These are phyloP conservation scores for Melanargia galathea DNA, from an alignment of 2,888 invertebrate species.

Conservation along the genomic window DNA sequence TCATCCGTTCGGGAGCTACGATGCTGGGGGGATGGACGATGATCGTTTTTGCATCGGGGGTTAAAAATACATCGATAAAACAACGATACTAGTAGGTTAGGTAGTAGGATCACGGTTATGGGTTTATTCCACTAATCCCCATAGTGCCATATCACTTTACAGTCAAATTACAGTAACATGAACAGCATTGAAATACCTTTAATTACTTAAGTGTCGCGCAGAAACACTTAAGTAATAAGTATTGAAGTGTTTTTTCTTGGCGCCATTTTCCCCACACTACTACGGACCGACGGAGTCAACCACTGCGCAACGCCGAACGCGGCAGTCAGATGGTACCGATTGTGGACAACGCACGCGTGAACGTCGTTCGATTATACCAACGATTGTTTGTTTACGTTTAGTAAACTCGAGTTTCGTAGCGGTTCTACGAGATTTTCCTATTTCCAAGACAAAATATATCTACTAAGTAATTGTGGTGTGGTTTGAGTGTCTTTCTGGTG, in stretches of 20 bases:
- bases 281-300: conserved; percentile 35
- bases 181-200: background rate
- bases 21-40: too few relatives aligned
- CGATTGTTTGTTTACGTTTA: conserved; percentile 3
- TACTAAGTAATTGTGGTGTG: background rate
- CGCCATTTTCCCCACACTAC: conserved; percentile 31
- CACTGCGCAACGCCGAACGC: conserved; percentile 50
- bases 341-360: background rate
- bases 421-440: background rate
- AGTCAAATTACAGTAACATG: background rate
- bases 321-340: background rate
- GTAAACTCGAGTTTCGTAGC: background rate
- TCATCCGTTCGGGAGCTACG: too few relatives aligned
- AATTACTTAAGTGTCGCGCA: background rate
- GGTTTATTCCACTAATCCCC: too few relatives aligned
- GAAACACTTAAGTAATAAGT: background rate
- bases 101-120: too few relatives aligned
- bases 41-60: too few relatives aligned
- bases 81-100: too few relatives aligned
- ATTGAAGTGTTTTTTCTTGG: conserved; percentile 18
- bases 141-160: too few relatives aligned
- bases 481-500: background rate
- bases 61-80: too few relatives aligned
- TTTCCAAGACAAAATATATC: background rate
- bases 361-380: background rate